Evolutionary conservation across 2,113 vertebrate species (phyloP), one percentile per base, ranked within the genome.

Genomic region (Echinops telfairi): DNA sequence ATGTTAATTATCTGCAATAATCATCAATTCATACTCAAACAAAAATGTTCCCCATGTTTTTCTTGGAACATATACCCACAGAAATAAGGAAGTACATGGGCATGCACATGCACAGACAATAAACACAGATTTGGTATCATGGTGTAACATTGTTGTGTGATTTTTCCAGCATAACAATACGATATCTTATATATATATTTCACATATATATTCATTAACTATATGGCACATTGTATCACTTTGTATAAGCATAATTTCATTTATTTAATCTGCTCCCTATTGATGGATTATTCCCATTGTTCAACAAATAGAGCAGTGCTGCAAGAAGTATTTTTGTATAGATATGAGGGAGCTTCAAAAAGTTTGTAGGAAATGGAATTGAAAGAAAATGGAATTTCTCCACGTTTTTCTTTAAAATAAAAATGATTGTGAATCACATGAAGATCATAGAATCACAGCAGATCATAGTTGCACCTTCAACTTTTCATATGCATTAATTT

Each of bases 221-320:
- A 38, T 33, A 57, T 75, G 70, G 76, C 62, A 10, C 33, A 53
- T 2, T 71, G 75, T 66, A n/a, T 15, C 40, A 89, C 43, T 90
- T 91, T 82, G 27, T 79, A 89, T 94, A 84, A 70, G 22, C 4
- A 68, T 31, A 83, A 53, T 38, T 84, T 40, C 23, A 82, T 40
- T 94, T 87, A 92, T 80, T 88, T 71, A 71, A 93, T 73, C 25
- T 81, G 66, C 36, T 77, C 27, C n/a, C 9, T 38, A 86, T 3
- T 40, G n/a, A 84, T 91, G 43, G 64, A 79, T 82, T 84, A n/a
- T 60, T 94, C 40, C 83, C 10, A 76, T 27, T 47, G 6, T 23
- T 92, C 68, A 20, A 60, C 62, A 60, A 25, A n/a, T 94, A 62
- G 88, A 92, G 80, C 14, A 17, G 2, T 6, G 8, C 14, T 38